Evolutionary conservation across 23 tunicate genomes (phyloP).

Genomic region (Styela clava): DNA sequence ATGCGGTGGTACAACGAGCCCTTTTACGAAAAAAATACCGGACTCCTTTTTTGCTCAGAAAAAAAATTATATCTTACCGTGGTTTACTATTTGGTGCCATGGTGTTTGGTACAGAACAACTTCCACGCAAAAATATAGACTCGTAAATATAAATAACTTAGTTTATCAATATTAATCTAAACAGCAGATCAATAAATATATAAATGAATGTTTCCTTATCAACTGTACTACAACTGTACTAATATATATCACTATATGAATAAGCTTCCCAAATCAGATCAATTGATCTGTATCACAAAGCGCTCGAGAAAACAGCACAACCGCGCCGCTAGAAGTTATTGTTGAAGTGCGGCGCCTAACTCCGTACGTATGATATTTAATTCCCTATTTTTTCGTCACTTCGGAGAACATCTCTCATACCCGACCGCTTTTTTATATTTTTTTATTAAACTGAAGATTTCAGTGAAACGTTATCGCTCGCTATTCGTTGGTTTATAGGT

Average conservation of each 20-base stretch:
- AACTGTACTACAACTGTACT: too few species aligned
- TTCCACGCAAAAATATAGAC: not conserved
- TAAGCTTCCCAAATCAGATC: too few species aligned
- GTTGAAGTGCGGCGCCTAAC: not conserved
- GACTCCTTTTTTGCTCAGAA: too few species aligned
- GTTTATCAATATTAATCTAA: too few species aligned
- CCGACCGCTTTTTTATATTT: not conserved
- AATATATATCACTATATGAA: too few species aligned
- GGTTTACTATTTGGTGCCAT: conserved; percentile 18
- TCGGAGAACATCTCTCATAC: not conserved
- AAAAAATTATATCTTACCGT: not conserved
- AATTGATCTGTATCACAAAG: not conserved
- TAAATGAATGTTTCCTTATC: too few species aligned
- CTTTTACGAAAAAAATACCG: too few species aligned
- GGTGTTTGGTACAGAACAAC: not conserved
- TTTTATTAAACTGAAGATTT: not conserved
- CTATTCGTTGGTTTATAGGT: not conserved
- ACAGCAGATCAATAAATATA: too few species aligned
- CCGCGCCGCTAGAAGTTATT: not conserved
- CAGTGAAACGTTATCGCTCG: not conserved
- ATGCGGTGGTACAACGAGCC: too few species aligned
- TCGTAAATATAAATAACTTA: not conserved
- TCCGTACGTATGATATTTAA: not conserved
- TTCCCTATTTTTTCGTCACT: not conserved
- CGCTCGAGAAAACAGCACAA: not conserved